phyloP scores from a whole-genome alignment of 1,140 invertebrate species.

The Linepithema humile region DNA sequence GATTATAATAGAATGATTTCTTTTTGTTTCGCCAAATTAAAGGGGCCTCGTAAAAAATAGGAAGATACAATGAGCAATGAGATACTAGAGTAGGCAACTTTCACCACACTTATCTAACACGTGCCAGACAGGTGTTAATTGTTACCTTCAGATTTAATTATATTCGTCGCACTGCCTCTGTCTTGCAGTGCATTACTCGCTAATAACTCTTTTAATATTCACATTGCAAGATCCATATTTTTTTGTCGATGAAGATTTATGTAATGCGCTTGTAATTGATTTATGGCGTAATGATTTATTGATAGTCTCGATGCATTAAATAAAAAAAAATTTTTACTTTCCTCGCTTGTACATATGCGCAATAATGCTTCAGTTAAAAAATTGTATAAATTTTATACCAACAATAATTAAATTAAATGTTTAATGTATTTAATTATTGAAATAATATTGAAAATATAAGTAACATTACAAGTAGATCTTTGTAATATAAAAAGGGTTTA shows the following conservation, averaged over 20 bases:
- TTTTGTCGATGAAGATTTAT: conserved; percentile 21
- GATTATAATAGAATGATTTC: background rate
- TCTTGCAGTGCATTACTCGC: background rate
- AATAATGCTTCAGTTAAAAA: background rate
- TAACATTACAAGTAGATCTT: too few relatives aligned
- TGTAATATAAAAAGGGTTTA: too few relatives aligned
- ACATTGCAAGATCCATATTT: conserved; percentile 14
- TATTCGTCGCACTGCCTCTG: conserved; percentile 26
- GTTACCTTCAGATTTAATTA: conserved; percentile 63
- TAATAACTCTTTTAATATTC: conserved; percentile 27
- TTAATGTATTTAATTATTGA: background rate
- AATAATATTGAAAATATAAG: too few relatives aligned
- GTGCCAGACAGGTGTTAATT: conserved; percentile 62
- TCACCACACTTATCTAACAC: conserved; percentile 67
- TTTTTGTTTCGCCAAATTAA: background rate
- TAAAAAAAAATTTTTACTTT: background rate
- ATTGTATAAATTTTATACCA: background rate
- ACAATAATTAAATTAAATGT: background rate
- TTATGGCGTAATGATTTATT: background rate
- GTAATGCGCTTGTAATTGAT: conserved; percentile 4
- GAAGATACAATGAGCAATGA: conserved; percentile 19
- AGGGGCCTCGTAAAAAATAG: background rate
- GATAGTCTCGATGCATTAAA: background rate
- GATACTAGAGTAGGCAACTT: conserved; percentile 44
- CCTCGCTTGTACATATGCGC: background rate